A percentile compares a stretch with the other conserved stretches of the same genome.
phyloP scores from a whole-genome alignment of 2,113 vertebrate genomes.

The Leptobrachium leishanense region DNA sequence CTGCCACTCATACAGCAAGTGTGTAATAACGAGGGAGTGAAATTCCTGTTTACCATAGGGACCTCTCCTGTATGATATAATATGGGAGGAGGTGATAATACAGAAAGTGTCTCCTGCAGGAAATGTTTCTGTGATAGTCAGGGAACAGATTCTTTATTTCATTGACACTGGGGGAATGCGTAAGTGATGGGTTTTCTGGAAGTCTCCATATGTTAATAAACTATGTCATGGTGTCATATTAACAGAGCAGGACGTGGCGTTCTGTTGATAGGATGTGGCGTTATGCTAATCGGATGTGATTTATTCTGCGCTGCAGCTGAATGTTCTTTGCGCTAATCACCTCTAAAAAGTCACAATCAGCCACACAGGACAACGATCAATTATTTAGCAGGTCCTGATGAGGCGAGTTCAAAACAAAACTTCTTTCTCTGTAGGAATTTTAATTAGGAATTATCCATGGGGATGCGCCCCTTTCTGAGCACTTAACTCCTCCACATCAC shows the following conservation, averaged over 20 bases:
- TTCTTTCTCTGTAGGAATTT: neutral
- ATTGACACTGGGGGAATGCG: too few species aligned
- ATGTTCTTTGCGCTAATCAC: constrained; percentile 30
- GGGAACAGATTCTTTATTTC: too few species aligned
- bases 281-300: constrained; percentile 12
- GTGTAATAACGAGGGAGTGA: too few species aligned
- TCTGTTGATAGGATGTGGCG: neutral
- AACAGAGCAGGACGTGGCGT: neutral
- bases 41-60: too few species aligned
- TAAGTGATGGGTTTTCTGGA: too few species aligned
- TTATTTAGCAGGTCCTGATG: constrained; percentile 26
- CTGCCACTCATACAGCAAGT: too few species aligned
- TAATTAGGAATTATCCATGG: neutral
- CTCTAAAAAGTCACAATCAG: constrained; percentile 20
- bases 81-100: too few species aligned
- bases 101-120: too few species aligned
- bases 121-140: too few species aligned
- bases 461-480: neutral
- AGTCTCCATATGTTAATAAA: neutral
- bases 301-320: constrained; percentile 4
- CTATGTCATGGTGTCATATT: neutral
- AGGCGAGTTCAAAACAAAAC: constrained; percentile 26
- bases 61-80: too few species aligned
- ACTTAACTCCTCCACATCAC: neutral
- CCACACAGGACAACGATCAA: constrained; percentile 17